These are phyloP conservation scores for Rhaphigaster nebulosa DNA, from an alignment of 2,888 invertebrate species.

Conservation along the genomic window DNA sequence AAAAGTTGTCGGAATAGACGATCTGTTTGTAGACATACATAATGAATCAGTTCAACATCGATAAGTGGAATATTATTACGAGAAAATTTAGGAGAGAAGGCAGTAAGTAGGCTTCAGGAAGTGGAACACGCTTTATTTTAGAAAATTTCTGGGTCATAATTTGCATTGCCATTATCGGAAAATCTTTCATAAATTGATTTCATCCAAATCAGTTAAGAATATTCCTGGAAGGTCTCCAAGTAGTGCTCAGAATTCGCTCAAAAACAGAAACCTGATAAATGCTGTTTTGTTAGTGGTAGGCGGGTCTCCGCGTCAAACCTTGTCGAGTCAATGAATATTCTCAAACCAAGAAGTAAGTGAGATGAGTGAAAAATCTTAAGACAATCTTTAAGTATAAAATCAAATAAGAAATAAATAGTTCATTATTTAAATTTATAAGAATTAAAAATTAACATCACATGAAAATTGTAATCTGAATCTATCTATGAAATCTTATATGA, in stretches of 20 bases:
- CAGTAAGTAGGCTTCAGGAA: neutral
- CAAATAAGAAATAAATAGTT: too few species aligned
- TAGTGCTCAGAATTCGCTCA: neutral
- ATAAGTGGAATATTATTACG: too few species aligned
- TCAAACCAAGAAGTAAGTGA: neutral
- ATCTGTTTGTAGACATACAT: too few species aligned
- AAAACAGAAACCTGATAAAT: slow-evolving; percentile 16
- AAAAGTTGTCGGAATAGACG: too few species aligned
- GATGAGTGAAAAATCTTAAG: too few species aligned
- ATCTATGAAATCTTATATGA: too few species aligned
- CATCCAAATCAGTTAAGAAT: neutral
- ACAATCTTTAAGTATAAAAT: too few species aligned
- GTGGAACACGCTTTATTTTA: neutral
- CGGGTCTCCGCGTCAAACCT: neutral
- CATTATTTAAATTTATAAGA: too few species aligned
- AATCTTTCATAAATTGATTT: neutral
- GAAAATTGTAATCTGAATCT: too few species aligned
- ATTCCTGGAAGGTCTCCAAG: neutral
- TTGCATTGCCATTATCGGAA: neutral
- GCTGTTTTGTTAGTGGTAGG: neutral
- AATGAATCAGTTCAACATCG: too few species aligned
- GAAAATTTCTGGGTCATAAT: neutral
- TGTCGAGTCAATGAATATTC: neutral
- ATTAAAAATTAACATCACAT: too few species aligned
- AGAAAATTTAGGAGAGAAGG: neutral